Evolutionary conservation across 2,113 vertebrate species (phyloP).

Genomic region (Neopipo cinnamomea): DNA sequence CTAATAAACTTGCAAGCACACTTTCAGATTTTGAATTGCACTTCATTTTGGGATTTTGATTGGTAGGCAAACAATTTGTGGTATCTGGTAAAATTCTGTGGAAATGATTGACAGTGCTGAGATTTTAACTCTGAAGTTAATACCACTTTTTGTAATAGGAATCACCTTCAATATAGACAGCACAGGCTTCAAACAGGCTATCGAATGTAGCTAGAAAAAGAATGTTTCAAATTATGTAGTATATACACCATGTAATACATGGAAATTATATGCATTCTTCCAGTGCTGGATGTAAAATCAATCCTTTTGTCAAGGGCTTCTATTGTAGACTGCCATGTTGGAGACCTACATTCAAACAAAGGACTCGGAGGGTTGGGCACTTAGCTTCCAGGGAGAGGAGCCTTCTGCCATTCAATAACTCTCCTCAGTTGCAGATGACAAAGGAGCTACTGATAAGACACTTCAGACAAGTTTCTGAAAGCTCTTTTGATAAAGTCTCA

Average conservation of each 20-base stretch:
- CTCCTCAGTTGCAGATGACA: background rate
- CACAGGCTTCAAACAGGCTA: slow-evolving; percentile 4
- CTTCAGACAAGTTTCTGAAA: slow-evolving; percentile 42
- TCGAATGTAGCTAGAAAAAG: background rate
- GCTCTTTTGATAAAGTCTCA: slow-evolving; percentile 44
- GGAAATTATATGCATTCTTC: slow-evolving; percentile 66
- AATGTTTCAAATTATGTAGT: slow-evolving; percentile 20
- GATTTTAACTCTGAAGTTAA: background rate
- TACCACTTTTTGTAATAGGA: slow-evolving; percentile 7
- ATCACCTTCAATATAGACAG: background rate
- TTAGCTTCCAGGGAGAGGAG: slow-evolving; percentile 55
- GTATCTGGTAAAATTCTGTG: background rate
- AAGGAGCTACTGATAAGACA: background rate
- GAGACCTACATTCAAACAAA: slow-evolving; percentile 58
- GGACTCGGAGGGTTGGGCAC: background rate
- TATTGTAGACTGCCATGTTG: slow-evolving; percentile 62
- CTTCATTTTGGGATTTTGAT: background rate
- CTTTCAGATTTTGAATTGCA: background rate
- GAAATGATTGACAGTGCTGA: background rate
- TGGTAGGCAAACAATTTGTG: background rate
- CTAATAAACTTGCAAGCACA: background rate
- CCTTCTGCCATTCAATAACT: background rate
- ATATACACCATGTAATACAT: slow-evolving; percentile 44
- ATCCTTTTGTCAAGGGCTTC: slow-evolving; percentile 54
- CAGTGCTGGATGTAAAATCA: slow-evolving; percentile 49